Conservation (phyloP, 2,888 invertebrate species). For the Lasioglossum oenotherae region DNA sequence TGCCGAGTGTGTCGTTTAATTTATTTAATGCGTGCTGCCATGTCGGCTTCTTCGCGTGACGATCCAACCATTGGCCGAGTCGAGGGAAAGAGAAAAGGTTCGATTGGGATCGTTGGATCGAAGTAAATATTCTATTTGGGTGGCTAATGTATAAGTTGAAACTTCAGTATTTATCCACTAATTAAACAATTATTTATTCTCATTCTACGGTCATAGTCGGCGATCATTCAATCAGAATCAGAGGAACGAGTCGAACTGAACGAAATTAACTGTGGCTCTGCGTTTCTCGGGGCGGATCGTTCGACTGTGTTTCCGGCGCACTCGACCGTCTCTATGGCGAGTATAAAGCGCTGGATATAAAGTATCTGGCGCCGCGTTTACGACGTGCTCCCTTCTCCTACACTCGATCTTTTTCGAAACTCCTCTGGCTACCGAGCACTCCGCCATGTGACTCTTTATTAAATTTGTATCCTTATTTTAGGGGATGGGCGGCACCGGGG, state of each 20-base stretch:
- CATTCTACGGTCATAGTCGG: neutral
- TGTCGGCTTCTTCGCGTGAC: neutral
- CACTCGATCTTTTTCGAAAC: constrained; percentile 65
- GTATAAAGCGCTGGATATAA: constrained; percentile 68
- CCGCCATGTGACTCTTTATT: neutral
- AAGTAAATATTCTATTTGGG: too few relatives aligned
- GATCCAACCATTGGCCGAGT: neutral
- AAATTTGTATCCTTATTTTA: constrained; percentile 2
- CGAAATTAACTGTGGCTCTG: constrained; percentile 4
- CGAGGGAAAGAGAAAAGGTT: neutral
- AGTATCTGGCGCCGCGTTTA: constrained; percentile 70
- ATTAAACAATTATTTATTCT: too few relatives aligned
- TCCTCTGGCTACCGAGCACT: neutral
- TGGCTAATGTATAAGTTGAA: too few relatives aligned
- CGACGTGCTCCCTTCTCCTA: constrained; percentile 66
- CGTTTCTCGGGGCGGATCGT: neutral
- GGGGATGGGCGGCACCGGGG: neutral
- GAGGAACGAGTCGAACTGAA: neutral
- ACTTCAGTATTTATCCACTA: too few relatives aligned
- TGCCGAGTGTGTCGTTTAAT: constrained; percentile 34
- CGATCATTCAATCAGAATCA: constrained; percentile 16
- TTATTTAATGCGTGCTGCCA: constrained; percentile 29
- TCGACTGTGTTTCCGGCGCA: constrained; percentile 34
- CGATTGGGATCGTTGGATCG: too few relatives aligned
- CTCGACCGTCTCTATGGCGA: constrained; percentile 46